Percentiles rank a stretch among this genome's conserved stretches.
These are phyloP conservation scores for Lethrus apterus DNA, from an alignment of 1,140 invertebrate species.

Conservation along the genomic window DNA sequence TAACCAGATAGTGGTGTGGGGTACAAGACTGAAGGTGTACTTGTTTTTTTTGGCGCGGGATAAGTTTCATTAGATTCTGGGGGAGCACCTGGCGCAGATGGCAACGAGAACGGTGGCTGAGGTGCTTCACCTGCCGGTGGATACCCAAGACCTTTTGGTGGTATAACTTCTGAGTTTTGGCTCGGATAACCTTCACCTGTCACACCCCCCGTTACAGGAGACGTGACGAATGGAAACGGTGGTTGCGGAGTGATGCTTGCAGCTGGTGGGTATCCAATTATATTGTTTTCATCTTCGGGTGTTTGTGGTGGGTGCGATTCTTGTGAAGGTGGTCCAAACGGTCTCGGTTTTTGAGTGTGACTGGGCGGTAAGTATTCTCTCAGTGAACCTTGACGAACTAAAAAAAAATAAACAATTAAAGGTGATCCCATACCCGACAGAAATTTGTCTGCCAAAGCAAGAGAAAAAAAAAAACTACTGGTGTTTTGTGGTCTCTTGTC, in stretches of 20 bases:
- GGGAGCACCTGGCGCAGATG: background rate
- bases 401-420: constrained; percentile 31
- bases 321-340: constrained; percentile 49
- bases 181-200: background rate
- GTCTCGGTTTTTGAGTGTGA: constrained; percentile 58
- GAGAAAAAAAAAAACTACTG: background rate
- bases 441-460: background rate
- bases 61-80: background rate
- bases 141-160: constrained; percentile 2
- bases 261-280: constrained; percentile 38
- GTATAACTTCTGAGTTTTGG: background rate
- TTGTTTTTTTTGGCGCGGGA: background rate
- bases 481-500: too few relatives aligned
- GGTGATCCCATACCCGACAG: constrained; percentile 12
- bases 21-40: background rate
- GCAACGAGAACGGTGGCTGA: constrained; percentile 3
- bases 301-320: background rate
- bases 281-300: constrained; percentile 13
- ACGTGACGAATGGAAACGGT: constrained; percentile 17
- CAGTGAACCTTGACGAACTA: constrained; percentile 53
- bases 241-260: constrained; percentile 41
- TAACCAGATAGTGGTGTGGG: background rate
- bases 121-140: constrained; percentile 18
- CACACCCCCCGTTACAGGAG: background rate
- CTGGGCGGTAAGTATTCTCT: constrained; percentile 52